A percentile compares a stretch with the other conserved stretches of the same genome.
phyloP scores from a whole-genome alignment of 2,113 vertebrate species.

The Acrocephalus kingi region DNA sequence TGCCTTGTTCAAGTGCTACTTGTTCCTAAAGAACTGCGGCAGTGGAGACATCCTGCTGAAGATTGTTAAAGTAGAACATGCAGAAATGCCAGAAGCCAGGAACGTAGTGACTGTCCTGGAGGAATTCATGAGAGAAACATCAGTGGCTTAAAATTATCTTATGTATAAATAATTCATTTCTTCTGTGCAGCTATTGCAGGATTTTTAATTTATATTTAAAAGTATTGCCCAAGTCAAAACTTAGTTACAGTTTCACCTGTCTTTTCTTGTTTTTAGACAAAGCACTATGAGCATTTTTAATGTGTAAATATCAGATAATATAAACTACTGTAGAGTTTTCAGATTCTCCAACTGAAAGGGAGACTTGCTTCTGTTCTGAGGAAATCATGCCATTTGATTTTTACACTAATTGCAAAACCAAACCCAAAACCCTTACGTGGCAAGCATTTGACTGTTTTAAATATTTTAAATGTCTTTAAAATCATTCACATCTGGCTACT shows the following conservation, averaged over 20 bases:
- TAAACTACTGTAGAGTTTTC: not conserved
- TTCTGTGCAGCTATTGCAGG: not conserved
- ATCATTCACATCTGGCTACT: not conserved
- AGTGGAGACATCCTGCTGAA: slow-evolving; percentile 91
- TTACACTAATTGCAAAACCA: not conserved
- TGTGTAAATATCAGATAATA: not conserved
- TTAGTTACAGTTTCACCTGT: not conserved
- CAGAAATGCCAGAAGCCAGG: slow-evolving; percentile 90
- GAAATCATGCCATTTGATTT: not conserved
- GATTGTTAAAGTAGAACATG: slow-evolving; percentile 90
- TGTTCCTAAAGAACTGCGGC: slow-evolving; percentile 93
- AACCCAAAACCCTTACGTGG: not conserved
- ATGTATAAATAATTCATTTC: not conserved
- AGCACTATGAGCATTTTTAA: not conserved
- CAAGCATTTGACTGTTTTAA: not conserved
- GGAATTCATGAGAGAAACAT: slow-evolving; percentile 87
- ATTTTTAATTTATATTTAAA: slow-evolving; percentile 33
- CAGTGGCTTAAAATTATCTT: slow-evolving; percentile 10
- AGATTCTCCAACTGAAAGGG: not conserved
- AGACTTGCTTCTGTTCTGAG: not conserved
- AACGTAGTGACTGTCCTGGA: slow-evolving; percentile 90
- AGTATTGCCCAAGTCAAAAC: slow-evolving; percentile 5
- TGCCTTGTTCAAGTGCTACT: slow-evolving; percentile 91
- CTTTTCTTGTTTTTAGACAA: slow-evolving; percentile 26
- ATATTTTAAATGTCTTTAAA: not conserved